These are phyloP conservation scores for Sturnus vulgaris DNA, from an alignment of 2,113 vertebrate genomes.

Conservation along the genomic window DNA sequence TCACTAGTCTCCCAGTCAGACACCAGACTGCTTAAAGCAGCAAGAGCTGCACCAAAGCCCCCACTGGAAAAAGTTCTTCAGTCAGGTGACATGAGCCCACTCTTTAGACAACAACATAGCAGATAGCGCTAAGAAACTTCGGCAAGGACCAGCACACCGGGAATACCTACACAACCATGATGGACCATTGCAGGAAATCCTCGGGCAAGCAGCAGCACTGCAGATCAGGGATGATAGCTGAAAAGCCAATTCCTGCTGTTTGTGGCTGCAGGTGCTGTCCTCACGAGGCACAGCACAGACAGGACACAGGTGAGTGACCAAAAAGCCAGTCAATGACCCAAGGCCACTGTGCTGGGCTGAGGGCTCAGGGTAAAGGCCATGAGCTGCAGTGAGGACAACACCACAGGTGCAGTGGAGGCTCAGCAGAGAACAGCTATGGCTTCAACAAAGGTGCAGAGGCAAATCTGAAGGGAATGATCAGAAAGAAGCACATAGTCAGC, in stretches of 20 bases:
- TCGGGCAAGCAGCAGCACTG: neutral
- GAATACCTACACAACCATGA: neutral
- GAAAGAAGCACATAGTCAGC: neutral
- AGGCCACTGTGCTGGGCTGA: neutral
- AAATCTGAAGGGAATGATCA: neutral
- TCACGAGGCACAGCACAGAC: neutral
- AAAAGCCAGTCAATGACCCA: neutral
- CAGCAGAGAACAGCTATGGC: rapidly evolving
- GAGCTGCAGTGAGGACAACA: neutral
- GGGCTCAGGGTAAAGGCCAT: neutral
- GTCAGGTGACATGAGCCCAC: rapidly evolving
- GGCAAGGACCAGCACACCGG: neutral
- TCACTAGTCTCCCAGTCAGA: neutral
- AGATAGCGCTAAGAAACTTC: neutral
- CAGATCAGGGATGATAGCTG: neutral
- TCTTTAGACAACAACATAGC: neutral
- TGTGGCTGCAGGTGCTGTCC: rapidly evolving
- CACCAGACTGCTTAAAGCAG: neutral
- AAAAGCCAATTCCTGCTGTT: neutral
- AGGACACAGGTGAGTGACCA: neutral
- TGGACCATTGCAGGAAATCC: neutral
- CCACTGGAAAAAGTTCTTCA: neutral
- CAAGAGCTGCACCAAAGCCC: neutral
- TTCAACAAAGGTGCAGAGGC: rapidly evolving
- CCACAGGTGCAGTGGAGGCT: neutral